phyloP scores from a whole-genome alignment of 2,113 vertebrate genomes.

The Hoplias malabaricus region DNA sequence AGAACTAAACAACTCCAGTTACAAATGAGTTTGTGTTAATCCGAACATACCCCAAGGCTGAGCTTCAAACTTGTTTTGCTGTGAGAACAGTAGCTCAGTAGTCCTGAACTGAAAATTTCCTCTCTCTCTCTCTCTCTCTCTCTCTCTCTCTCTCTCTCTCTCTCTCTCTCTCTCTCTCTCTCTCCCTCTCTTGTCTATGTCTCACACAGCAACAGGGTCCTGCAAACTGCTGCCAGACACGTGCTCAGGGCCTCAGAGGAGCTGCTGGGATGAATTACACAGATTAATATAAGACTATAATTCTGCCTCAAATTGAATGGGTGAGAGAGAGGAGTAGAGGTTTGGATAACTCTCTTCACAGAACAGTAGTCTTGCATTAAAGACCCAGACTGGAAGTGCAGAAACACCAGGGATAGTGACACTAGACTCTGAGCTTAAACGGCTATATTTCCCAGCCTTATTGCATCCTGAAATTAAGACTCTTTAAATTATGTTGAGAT shows the following conservation, averaged over 20 bases:
- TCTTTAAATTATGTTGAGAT: too few relatives aligned
- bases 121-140: neutral
- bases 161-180: neutral
- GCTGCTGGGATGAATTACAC: constrained; percentile 5
- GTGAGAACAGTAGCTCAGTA: too few relatives aligned
- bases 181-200: neutral
- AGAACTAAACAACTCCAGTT: too few relatives aligned
- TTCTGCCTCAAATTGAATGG: constrained; percentile 8
- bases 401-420: too few relatives aligned
- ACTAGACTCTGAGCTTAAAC: too few relatives aligned
- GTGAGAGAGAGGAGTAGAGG: neutral
- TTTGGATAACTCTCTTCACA: neutral
- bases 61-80: too few relatives aligned
- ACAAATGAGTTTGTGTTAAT: too few relatives aligned
- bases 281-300: constrained; percentile 7
- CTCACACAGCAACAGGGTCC: neutral
- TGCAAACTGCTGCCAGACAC: neutral
- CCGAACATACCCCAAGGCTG: too few relatives aligned
- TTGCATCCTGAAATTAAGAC: too few relatives aligned
- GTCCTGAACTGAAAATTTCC: neutral
- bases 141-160: neutral
- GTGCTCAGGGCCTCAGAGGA: neutral
- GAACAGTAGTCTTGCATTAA: constrained; percentile 7
- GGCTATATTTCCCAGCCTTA: too few relatives aligned
- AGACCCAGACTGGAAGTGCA: neutral